Conservation (phyloP, 2,888 invertebrate species). For the Diadromus collaris region DNA sequence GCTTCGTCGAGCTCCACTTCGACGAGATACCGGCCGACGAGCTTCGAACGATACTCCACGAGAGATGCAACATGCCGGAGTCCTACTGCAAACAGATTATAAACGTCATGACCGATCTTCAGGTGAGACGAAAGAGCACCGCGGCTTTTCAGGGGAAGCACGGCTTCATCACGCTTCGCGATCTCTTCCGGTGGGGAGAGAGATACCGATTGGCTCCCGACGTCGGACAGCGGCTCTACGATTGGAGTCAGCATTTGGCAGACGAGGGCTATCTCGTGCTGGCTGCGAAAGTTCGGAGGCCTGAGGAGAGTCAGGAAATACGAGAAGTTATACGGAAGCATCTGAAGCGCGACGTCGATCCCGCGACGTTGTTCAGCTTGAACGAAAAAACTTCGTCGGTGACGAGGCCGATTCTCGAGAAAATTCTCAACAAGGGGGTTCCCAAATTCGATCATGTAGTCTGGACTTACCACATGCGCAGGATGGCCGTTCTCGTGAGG, state of each 20-base stretch:
- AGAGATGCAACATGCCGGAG: conserved; percentile 92
- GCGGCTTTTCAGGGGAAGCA: conserved; percentile 96
- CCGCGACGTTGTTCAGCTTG: conserved; percentile 87
- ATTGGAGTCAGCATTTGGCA: conserved; percentile 98
- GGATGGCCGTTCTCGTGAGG: conserved; percentile 88
- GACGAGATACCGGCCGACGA: conserved; percentile 96
- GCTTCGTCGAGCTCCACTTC: conserved; percentile 98
- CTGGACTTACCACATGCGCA: conserved; percentile 96
- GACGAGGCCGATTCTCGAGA: conserved; percentile 86
- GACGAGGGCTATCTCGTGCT: conserved; percentile 98
- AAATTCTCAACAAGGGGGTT: conserved; percentile 82
- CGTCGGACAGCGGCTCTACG: conserved; percentile 86
- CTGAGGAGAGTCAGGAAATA: conserved; percentile 92
- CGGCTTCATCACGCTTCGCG: conserved; percentile 96
- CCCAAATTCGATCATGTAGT: conserved; percentile 90
- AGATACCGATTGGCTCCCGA: conserved; percentile 89
- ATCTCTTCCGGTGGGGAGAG: conserved; percentile 98
- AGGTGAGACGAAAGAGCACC: conserved; percentile 88
- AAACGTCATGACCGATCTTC: conserved; percentile 92
- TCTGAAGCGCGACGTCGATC: conserved; percentile 88
- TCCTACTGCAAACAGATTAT: conserved; percentile 96
- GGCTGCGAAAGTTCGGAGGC: conserved; percentile 94
- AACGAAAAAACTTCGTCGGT: conserved; percentile 88
- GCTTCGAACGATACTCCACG: conserved; percentile 92
- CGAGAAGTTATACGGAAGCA: conserved; percentile 89